These are phyloP conservation scores for Neolamprologus sp. DNA, from an alignment of 2,113 vertebrate genomes.

Conservation along the genomic window DNA sequence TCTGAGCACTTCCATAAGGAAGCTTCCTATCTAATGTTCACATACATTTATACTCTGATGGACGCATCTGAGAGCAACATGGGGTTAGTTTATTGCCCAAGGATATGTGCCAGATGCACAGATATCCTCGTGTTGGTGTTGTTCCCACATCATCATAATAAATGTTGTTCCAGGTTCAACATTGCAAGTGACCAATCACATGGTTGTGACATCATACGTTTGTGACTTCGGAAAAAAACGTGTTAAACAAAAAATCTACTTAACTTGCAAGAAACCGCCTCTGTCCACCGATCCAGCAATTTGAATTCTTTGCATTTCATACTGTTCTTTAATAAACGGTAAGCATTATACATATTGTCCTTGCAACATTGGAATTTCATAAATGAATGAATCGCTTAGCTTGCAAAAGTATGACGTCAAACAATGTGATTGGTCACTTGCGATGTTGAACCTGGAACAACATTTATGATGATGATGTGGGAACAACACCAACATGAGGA, in stretches of 20 bases:
- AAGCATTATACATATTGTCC: neutral
- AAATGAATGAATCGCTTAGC: neutral
- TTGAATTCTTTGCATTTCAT: neutral
- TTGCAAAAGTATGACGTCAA: neutral
- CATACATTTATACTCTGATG: neutral
- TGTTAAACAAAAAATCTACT: accelerated
- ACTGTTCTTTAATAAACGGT: neutral
- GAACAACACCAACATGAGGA: neutral
- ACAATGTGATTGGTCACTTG: neutral
- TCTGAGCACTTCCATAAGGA: neutral
- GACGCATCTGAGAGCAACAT: neutral
- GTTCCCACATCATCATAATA: neutral
- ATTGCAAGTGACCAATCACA: neutral
- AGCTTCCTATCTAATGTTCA: neutral
- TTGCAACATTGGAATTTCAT: neutral
- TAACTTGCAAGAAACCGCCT: accelerated
- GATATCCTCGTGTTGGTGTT: neutral
- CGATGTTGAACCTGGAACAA: neutral
- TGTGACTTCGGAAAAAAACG: neutral
- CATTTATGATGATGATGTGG: neutral
- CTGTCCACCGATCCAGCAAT: neutral
- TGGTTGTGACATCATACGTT: neutral
- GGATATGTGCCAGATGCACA: neutral
- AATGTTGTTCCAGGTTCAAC: neutral
- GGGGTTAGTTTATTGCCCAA: neutral